Conservation (phyloP, 2,113 vertebrate genomes). For the Micromys minutus region DNA sequence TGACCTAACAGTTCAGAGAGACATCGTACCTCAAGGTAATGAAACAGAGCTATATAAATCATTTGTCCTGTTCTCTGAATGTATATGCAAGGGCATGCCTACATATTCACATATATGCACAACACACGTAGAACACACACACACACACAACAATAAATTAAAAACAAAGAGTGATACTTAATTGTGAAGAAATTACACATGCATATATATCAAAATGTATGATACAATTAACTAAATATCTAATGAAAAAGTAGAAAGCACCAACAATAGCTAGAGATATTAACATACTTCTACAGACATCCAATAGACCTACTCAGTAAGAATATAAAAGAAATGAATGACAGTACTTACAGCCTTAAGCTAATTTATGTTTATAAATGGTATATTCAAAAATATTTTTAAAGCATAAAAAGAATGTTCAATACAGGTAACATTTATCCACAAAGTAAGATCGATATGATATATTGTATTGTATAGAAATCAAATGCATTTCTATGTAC, state of each 20-base stretch:
- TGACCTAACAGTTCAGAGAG: neutral
- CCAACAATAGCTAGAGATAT: neutral
- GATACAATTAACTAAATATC: neutral
- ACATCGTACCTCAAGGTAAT: neutral
- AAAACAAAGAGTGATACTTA: neutral
- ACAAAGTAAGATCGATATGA: neutral
- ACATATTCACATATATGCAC: neutral
- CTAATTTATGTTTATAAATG: conserved; percentile 14
- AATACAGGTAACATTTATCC: neutral
- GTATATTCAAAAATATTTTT: neutral
- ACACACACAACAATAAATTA: neutral
- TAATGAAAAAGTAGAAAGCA: neutral
- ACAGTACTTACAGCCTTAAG: neutral
- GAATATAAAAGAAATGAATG: neutral
- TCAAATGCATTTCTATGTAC: neutral
- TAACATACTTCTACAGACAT: neutral
- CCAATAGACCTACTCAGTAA: neutral
- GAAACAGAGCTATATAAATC: neutral
- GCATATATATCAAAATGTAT: neutral
- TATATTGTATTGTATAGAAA: neutral
- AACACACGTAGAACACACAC: neutral
- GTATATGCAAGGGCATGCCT: neutral
- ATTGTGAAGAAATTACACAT: neutral
- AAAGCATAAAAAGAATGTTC: neutral
- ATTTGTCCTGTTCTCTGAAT: neutral